Evolutionary conservation across 2,888 invertebrate species (phyloP).

Genomic region (Apomyelois bistriatella): DNA sequence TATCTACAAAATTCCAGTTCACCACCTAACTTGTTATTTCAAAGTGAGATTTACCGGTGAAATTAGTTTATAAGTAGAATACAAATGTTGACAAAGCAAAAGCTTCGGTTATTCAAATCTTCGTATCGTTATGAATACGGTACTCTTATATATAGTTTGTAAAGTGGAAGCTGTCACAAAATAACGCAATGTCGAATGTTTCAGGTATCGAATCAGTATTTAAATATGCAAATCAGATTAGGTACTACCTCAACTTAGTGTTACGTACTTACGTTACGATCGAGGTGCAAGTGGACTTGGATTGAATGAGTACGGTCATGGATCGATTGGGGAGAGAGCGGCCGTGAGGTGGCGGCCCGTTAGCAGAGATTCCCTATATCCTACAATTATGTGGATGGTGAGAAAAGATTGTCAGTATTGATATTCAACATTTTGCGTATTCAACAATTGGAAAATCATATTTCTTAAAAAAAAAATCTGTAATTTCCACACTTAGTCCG

Average conservation of each 20-base stretch:
- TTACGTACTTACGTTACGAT: slow-evolving; percentile 21
- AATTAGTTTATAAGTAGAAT: slow-evolving; percentile 25
- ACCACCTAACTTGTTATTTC: slow-evolving; percentile 21
- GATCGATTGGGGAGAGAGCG: slow-evolving; percentile 4
- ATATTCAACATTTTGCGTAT: too few relatives aligned
- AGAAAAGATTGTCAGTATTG: too few relatives aligned
- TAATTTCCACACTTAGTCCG: too few relatives aligned
- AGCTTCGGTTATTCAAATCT: slow-evolving; percentile 33
- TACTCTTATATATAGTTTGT: slow-evolving; percentile 1
- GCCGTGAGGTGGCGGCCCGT: slow-evolving; percentile 2
- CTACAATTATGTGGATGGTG: too few relatives aligned
- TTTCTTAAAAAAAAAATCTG: too few relatives aligned
- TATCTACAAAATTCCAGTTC: slow-evolving; percentile 26
- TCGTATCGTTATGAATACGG: slow-evolving; percentile 20
- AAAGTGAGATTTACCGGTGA: slow-evolving; percentile 27
- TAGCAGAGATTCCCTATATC: too few relatives aligned
- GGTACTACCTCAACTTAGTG: slow-evolving; percentile 43
- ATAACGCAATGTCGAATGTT: slow-evolving; percentile 19
- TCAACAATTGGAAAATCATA: too few relatives aligned
- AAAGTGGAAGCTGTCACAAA: neutral
- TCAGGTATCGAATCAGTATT: slow-evolving; percentile 32
- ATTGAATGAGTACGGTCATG: slow-evolving; percentile 18
- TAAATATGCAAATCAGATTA: slow-evolving; percentile 31
- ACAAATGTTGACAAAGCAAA: slow-evolving; percentile 33
- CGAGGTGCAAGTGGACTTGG: slow-evolving; percentile 29